Conservation (phyloP, 2,797 vertebrate genomes). For the Anguilla pacifica region DNA sequence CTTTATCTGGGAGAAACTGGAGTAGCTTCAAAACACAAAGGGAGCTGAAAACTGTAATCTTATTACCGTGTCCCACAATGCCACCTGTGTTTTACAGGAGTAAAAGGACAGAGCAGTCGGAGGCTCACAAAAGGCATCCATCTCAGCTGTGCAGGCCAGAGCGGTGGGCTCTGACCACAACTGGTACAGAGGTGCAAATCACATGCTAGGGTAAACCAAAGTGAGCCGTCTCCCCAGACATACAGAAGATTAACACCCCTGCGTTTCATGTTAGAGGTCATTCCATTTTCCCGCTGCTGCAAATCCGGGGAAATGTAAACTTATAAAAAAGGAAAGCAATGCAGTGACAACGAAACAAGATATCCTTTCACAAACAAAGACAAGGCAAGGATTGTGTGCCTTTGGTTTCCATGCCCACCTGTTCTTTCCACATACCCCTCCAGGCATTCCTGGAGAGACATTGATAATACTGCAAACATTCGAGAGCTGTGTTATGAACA, state of each 20-base stretch:
- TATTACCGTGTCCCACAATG: background rate
- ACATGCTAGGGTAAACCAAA: background rate
- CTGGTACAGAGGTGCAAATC: background rate
- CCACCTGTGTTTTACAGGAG: conserved; percentile 14
- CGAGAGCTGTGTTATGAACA: background rate
- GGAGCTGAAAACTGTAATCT: background rate
- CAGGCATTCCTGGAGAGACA: conserved; percentile 5
- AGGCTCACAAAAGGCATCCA: background rate
- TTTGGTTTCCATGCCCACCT: conserved; percentile 6
- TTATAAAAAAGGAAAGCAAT: background rate
- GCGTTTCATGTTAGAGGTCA: conserved; percentile 13
- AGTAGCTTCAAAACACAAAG: background rate
- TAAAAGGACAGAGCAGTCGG: background rate
- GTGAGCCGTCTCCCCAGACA: background rate
- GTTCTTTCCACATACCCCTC: conserved; percentile 12
- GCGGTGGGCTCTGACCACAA: background rate
- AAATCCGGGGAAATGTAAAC: conserved; percentile 7
- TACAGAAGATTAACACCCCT: conserved; percentile 3
- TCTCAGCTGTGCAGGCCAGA: background rate
- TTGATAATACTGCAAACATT: conserved; percentile 22
- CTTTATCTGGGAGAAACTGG: background rate
- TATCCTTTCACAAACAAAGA: conserved; percentile 1
- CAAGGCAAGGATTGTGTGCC: background rate
- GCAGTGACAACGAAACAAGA: background rate
- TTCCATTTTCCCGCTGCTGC: conserved; percentile 4